These are phyloP conservation scores for Trypoxylon attenuatum DNA, from an alignment of 2,888 invertebrate species.

Conservation along the genomic window DNA sequence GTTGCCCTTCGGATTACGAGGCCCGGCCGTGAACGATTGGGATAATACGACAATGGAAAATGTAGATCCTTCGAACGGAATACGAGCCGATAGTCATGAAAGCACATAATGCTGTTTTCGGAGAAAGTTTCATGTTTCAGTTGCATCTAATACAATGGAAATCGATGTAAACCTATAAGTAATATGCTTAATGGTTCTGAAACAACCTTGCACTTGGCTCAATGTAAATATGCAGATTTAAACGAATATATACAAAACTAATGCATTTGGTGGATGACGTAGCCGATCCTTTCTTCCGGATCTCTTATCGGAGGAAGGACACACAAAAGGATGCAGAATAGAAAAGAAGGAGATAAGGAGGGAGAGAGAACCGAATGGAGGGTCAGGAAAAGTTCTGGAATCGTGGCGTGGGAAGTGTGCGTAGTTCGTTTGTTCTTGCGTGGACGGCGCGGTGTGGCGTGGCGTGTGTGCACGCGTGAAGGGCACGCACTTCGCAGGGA, in stretches of 20 bases:
- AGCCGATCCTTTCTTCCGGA: conserved; percentile 4
- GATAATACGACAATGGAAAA: conserved; percentile 33
- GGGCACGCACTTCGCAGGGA: conserved; percentile 12
- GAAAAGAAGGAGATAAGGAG: background rate
- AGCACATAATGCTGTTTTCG: conserved; percentile 34
- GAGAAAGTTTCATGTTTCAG: conserved; percentile 21
- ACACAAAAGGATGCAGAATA: conserved; percentile 12
- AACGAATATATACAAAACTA: background rate
- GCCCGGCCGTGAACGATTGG: conserved; percentile 32
- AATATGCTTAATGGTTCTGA: too few species aligned
- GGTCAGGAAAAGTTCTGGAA: conserved; percentile 23
- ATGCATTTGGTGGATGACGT: conserved; percentile 15
- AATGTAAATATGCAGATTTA: too few species aligned
- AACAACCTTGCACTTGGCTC: too few species aligned
- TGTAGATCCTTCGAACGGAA: conserved; percentile 25
- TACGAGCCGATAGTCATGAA: conserved; percentile 26
- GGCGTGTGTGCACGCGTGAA: conserved; percentile 17
- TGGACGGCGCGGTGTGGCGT: conserved; percentile 19
- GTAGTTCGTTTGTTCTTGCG: conserved; percentile 11
- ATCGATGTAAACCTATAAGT: too few species aligned
- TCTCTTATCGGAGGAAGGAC: conserved; percentile 2
- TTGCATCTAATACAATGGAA: too few species aligned
- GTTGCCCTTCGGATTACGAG: conserved; percentile 49
- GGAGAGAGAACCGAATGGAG: background rate
- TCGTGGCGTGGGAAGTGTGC: conserved; percentile 31